Conservation (phyloP, 1,140 invertebrate species). For the Drosophila bifasciata region DNA sequence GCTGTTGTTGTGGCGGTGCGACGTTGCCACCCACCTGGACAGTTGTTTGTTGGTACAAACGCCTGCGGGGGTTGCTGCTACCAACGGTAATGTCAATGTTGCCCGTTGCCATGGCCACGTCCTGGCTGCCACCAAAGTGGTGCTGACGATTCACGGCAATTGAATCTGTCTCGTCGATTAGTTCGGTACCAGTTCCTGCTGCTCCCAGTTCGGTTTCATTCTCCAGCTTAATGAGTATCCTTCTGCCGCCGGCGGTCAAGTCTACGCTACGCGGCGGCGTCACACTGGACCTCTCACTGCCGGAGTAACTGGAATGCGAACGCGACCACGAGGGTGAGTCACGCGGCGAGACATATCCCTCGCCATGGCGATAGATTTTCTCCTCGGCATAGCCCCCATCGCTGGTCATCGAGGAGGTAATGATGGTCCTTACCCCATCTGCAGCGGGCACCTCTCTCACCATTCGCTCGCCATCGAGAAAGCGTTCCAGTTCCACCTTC, state of each 20-base stretch:
- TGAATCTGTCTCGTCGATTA: conserved; percentile 68
- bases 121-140: conserved; percentile 60
- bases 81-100: conserved; percentile 84
- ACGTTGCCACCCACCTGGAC: conserved; percentile 68
- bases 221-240: conserved; percentile 77
- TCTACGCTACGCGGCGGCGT: conserved; percentile 75
- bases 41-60: conserved; percentile 76
- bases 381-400: conserved; percentile 76
- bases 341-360: conserved; percentile 77
- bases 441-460: conserved; percentile 68
- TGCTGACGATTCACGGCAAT: conserved; percentile 55
- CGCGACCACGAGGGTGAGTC: conserved; percentile 70
- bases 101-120: conserved; percentile 72
- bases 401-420: conserved; percentile 78
- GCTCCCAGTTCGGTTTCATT: conserved; percentile 48
- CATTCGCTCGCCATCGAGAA: conserved; percentile 68
- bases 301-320: conserved; percentile 63
- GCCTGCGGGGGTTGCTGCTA: conserved; percentile 71
- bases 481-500: conserved; percentile 64
- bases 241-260: conserved; percentile 73
- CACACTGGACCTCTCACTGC: conserved; percentile 67
- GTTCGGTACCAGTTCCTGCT: conserved; percentile 43
- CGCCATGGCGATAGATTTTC: conserved; percentile 79
- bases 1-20: conserved; percentile 32
- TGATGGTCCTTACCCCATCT: conserved; percentile 77